Conservation (phyloP, 2,888 invertebrate genomes). For the Clunio marinus region DNA sequence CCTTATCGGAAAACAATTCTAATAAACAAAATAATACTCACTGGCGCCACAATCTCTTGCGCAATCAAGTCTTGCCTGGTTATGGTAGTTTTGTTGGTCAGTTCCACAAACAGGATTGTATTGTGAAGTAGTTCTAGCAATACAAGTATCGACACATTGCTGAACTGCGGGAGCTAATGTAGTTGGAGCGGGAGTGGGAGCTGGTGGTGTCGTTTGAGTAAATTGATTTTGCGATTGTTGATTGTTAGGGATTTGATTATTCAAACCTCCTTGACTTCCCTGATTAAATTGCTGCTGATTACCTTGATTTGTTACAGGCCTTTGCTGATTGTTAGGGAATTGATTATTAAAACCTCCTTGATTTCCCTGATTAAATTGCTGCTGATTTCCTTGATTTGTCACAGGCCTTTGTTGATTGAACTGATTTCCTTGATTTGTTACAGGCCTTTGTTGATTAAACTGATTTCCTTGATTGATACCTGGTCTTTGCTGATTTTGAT, state of each 20-base stretch:
- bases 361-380: too few species aligned
- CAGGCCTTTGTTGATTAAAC: too few species aligned
- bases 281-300: too few species aligned
- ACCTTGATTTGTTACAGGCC: too few species aligned
- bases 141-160: slow-evolving; percentile 46
- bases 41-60: slow-evolving; percentile 44
- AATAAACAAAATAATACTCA: too few species aligned
- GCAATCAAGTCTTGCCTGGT: slow-evolving; percentile 48
- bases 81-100: slow-evolving; percentile 46
- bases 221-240: background rate
- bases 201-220: background rate
- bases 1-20: too few species aligned
- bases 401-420: too few species aligned
- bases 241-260: background rate
- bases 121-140: slow-evolving; percentile 45
- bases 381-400: too few species aligned
- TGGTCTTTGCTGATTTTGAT: background rate
- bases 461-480: background rate
- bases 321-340: too few species aligned
- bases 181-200: slow-evolving; percentile 25
- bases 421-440: too few species aligned
- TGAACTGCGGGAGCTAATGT: slow-evolving; percentile 42
- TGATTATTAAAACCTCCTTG: too few species aligned
- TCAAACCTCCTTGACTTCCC: too few species aligned
- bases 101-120: slow-evolving; percentile 50